A percentile compares a stretch with the other conserved stretches of the same genome.
These are phyloP conservation scores for Microtus oregoni DNA, from an alignment of 2,113 vertebrate genomes.

Conservation along the genomic window DNA sequence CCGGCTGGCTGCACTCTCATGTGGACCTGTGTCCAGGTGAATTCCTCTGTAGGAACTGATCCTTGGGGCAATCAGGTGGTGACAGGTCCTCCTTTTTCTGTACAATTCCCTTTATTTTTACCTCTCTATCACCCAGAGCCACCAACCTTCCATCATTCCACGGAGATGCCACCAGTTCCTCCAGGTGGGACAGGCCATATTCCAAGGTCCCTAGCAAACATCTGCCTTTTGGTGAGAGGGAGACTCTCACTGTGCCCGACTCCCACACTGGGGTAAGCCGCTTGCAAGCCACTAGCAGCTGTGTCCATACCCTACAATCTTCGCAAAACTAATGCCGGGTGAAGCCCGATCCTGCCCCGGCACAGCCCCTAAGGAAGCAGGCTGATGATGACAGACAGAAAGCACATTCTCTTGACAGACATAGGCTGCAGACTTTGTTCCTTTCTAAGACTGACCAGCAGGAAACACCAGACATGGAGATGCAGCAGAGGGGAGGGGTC, in stretches of 20 bases:
- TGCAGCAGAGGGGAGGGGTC: background rate
- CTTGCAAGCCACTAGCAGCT: accelerated
- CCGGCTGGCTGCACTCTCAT: accelerated
- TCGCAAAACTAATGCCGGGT: background rate
- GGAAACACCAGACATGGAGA: background rate
- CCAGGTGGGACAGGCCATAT: accelerated
- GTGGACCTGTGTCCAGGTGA: background rate
- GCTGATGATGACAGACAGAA: background rate
- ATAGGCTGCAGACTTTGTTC: background rate
- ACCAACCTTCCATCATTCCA: too few species aligned
- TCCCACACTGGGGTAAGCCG: background rate
- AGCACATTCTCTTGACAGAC: accelerated
- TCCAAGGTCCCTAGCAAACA: background rate
- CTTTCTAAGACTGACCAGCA: background rate
- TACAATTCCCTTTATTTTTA: accelerated
- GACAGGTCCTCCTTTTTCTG: too few species aligned
- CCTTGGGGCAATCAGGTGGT: too few species aligned
- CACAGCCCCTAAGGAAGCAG: background rate
- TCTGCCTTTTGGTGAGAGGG: background rate
- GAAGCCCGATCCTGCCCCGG: background rate
- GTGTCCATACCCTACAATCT: accelerated
- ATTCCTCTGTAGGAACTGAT: too few species aligned
- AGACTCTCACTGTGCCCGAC: too few species aligned
- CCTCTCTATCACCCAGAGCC: too few species aligned
- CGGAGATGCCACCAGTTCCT: accelerated